Base-by-base conservation (phyloP, 2,797 vertebrate genomes). In the Miichthys miiuy region DNA sequence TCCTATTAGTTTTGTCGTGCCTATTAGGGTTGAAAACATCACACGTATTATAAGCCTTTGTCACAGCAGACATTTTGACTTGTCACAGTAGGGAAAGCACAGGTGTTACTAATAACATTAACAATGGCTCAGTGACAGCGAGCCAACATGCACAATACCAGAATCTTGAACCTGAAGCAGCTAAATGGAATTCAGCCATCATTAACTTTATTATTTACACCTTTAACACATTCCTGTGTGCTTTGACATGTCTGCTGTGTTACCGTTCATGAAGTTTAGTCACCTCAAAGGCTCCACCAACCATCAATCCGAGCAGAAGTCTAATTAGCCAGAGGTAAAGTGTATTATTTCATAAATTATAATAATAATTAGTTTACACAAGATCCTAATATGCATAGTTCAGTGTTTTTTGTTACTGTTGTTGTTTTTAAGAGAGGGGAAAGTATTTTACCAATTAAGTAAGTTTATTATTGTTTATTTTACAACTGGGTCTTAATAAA, bases 1-100 rank as follows among this genome's bases (percentile, higher is more conserved):
- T 60, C 44, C 57, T 61, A 30, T 52, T 23, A 44, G 25, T n/a
- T 54, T 58, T 69, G 68, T 48, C 47, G 68, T 41, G 55, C 20
- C 46, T 14, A 17, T 77, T 23, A 68, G 6, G 25, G 7, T 44
- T 62, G 42, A 13, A 65, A 63, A 27, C 16, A 70, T 41, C 14
- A 34, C 23, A 2, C 20, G 44, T 5, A 5, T 50, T 38, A 34
- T 30, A 21, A 20, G 4, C n/a, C 20, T 54, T 34, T 23, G 14
- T 13, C 25, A 10, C 56, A 1, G 18, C 11, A 41, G 52, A 57
- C 52, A 51, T 62, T 67, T 41, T 57, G 34, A 58, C 27, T 57
- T 63, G 44, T 57, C 20, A 11, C 17, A 34, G 52, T 8, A 6
- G 6, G 18, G 51, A 44, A 65, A 65, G 34, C 25, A 21, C 14